Evolutionary conservation across 2,888 invertebrate species (phyloP).

Genomic region (Nematopogon swammerdamellus): DNA sequence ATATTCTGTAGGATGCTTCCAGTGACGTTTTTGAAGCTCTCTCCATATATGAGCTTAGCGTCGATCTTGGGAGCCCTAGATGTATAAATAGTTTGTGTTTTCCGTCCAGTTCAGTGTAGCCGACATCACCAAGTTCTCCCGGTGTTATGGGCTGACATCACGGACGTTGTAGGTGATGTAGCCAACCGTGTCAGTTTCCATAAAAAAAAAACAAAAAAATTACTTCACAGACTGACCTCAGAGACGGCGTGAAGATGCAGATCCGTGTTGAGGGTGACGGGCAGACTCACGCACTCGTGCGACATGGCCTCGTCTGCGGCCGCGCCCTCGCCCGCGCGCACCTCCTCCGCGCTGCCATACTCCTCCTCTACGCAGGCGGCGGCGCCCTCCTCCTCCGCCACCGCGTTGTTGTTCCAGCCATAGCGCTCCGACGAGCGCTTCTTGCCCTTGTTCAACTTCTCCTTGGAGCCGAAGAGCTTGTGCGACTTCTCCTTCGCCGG

Average conservation of each 20-base stretch:
- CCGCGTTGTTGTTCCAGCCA: conserved; percentile 42
- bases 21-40: too few species aligned
- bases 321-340: conserved; percentile 25
- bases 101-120: too few species aligned
- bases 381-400: conserved; percentile 42
- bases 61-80: too few species aligned
- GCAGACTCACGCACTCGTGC: conserved; percentile 48
- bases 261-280: conserved; percentile 43
- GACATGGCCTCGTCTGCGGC: conserved; percentile 42
- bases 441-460: conserved; percentile 49
- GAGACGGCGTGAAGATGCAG: conserved; percentile 42
- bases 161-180: too few species aligned
- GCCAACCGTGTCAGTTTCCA: too few species aligned
- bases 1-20: too few species aligned
- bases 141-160: too few species aligned
- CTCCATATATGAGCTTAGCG: too few species aligned
- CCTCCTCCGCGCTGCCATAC: conserved; percentile 45
- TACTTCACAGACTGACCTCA: conserved; percentile 35
- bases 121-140: too few species aligned
- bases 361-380: conserved; percentile 36
- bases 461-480: conserved; percentile 53
- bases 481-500: conserved; percentile 41
- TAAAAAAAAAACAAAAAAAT: too few species aligned
- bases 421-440: conserved; percentile 33
- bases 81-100: too few species aligned